phyloP scores from a whole-genome alignment of 2,888 invertebrate genomes.

The Seladonia tumulorum region DNA sequence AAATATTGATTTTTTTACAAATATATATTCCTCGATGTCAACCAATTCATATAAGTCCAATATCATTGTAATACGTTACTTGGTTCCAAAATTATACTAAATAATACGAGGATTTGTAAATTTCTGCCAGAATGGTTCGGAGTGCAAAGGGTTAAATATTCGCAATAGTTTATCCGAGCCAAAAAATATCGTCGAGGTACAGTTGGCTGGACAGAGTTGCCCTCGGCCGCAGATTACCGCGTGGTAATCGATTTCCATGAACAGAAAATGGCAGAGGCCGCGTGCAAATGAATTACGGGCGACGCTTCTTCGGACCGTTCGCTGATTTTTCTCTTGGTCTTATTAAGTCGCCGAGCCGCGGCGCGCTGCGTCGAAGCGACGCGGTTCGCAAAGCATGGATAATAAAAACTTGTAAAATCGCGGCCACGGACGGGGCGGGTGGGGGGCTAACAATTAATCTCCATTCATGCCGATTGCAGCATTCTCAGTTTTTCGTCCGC shows the following conservation, averaged over 20 bases:
- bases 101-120: no score
- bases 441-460: conserved; percentile 74
- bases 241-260: conserved; percentile 34
- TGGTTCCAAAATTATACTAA: no score
- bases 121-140: no score
- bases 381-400: conserved; percentile 34
- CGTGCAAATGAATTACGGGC: conserved; percentile 42
- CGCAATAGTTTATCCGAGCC: neutral
- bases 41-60: no score
- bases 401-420: conserved; percentile 62
- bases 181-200: neutral
- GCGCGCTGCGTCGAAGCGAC: conserved; percentile 12
- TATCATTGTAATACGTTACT: no score
- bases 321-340: conserved; percentile 28
- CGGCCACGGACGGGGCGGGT: conserved; percentile 37
- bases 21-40: no score
- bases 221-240: conserved; percentile 10
- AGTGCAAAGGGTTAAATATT: no score
- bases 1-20: no score
- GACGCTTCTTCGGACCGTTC: neutral
- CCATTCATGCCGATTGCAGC: conserved; percentile 77
- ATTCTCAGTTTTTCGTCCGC: conserved; percentile 65
- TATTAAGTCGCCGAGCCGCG: conserved; percentile 27
- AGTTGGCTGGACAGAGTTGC: neutral
- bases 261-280: conserved; percentile 26